Base-by-base conservation (phyloP, 2,888 invertebrate species). In the Ptilodon capucinus region DNA sequence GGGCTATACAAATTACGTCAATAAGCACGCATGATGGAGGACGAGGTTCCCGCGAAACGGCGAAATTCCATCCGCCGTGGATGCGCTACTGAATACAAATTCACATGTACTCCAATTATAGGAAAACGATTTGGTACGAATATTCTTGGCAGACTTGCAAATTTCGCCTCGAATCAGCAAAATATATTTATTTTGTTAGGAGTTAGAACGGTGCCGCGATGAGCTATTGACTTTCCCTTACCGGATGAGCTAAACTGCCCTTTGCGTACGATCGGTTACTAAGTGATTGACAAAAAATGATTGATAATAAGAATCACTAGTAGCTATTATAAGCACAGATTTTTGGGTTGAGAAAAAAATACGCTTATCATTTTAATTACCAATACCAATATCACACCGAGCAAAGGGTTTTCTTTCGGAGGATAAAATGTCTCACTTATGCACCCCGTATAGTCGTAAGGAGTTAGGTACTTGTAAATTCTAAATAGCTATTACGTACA, bases 141-240 rank as follows among this genome's bases (percentile, higher is more conserved):
- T 90, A 89, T 90, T 89, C 89, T 90, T 90, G 90, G 90, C 90
- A 89, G 87, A 91, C 88, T 91, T 91, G 90, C 90, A 91, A 90
- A 90, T 90, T 87, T 86, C 76, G 79, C 73, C 82, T 84, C 74
- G 84, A 89, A 89, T 90, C 90, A 86, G 84, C 89, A 76, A 87
- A 87, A 89, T 85, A 88, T 87, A 89, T 88, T 89, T 90, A 90
- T 90, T 89, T 91, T 84, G 86, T 85, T 85, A 76, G 72, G 76
- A 82, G 78, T 79, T 76, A 69, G 75, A 78, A 84, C 76, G 78
- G 80, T 68, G 76, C 76, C 78, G 71, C 76, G 73, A 84, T 82
- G 82, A 83, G 78, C 76, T 79, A 76, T 73, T 80, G 79, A 80
- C 81, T 81, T 81, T 80, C 76, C 74, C 74, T 79, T 78, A 77